A percentile compares a stretch with the other conserved stretches of the same genome.
These are phyloP conservation scores for Torymus texanus DNA, from an alignment of 2,888 invertebrate species.

Conservation along the genomic window DNA sequence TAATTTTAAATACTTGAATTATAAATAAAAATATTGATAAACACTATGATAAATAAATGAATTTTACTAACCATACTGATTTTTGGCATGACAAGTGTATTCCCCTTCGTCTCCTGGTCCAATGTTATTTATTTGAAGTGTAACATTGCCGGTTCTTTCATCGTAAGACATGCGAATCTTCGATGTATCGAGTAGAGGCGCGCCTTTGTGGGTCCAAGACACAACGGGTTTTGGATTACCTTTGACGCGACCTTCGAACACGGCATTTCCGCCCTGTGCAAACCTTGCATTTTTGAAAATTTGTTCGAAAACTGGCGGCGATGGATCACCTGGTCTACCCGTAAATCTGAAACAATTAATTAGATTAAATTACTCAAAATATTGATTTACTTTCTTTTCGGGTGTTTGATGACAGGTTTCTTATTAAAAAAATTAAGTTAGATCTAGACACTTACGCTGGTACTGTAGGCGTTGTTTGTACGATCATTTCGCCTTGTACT, in stretches of 20 bases:
- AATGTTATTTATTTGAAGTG: conserved; percentile 93
- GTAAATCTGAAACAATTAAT: conserved; percentile 65
- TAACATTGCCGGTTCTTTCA: conserved; percentile 91
- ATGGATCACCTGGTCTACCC: conserved; percentile 84
- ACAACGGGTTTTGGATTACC: conserved; percentile 95
- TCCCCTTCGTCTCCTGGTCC: conserved; percentile 97
- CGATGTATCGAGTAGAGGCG: conserved; percentile 87
- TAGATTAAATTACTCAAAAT: neutral
- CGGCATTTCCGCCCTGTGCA: conserved; percentile 94
- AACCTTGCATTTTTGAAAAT: conserved; percentile 96
- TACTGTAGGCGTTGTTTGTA: conserved; percentile 75
- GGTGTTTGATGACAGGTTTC: too few relatives aligned
- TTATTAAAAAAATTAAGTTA: too few relatives aligned
- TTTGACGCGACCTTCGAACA: conserved; percentile 93
- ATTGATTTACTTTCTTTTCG: neutral
- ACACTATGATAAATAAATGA: neutral
- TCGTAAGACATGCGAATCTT: conserved; percentile 95
- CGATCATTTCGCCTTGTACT: conserved; percentile 82
- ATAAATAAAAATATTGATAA: conserved; percentile 8
- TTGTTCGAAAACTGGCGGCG: conserved; percentile 96
- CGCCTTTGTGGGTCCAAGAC: conserved; percentile 92
- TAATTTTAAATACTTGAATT: neutral
- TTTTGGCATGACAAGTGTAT: conserved; percentile 95
- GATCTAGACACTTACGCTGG: conserved; percentile 69
- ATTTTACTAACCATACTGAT: conserved; percentile 84